Evolutionary conservation across 35 echinoderm and acorn worm species (phyloP).

Genomic region (Ptychodera flava): DNA sequence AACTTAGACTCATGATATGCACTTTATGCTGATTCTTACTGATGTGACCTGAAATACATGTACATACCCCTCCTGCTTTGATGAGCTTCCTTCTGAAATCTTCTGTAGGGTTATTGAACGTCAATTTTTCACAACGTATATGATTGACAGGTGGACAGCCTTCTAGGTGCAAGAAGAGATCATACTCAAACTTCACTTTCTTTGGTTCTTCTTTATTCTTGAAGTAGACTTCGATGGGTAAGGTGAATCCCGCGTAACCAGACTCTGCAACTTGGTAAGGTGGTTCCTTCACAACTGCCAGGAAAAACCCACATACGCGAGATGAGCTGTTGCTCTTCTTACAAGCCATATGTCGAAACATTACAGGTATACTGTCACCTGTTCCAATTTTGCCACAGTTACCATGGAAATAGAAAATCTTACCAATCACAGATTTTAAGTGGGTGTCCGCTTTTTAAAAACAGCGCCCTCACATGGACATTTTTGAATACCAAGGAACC

Average conservation of each 20-base stretch:
- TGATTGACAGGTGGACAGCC: slow-evolving; percentile 85
- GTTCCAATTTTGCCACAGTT: no score
- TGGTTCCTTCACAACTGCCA: slow-evolving; percentile 73
- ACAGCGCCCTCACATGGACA: no score
- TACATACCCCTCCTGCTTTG: slow-evolving; percentile 75
- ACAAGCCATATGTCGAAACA: no score
- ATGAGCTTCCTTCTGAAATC: slow-evolving; percentile 94
- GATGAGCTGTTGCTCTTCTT: no score
- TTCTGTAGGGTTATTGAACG: slow-evolving; percentile 92
- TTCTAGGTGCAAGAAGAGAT: slow-evolving; percentile 82
- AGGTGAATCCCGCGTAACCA: slow-evolving; percentile 88
- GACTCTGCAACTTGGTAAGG: slow-evolving; percentile 66
- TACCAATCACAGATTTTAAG: no score
- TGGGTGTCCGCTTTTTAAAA: no score
- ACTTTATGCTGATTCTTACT: no score
- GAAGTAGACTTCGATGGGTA: slow-evolving; percentile 88
- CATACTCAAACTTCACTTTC: slow-evolving; percentile 86
- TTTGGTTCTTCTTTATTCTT: slow-evolving; percentile 95
- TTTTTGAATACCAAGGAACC: no score
- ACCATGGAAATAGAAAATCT: no score
- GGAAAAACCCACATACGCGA: slow-evolving; percentile 3
- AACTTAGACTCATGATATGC: no score
- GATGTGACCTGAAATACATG: no score
- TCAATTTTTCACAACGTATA: slow-evolving; percentile 89
- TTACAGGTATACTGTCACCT: no score